phyloP scores from a whole-genome alignment of 2,113 vertebrate genomes.

The Takifugu flavidus region DNA sequence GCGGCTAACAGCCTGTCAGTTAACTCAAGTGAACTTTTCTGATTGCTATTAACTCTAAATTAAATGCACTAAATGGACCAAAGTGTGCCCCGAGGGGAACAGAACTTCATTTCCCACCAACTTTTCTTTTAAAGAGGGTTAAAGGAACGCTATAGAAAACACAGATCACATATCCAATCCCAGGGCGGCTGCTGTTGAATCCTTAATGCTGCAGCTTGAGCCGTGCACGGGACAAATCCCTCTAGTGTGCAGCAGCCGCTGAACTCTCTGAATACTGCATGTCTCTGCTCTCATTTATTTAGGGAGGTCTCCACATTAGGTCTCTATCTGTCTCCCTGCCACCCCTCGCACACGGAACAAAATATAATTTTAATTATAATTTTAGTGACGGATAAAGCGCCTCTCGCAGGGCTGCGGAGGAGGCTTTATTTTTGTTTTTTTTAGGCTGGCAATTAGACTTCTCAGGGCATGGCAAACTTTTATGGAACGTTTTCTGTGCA shows the following conservation, averaged over 20 bases:
- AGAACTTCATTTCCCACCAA: conserved; percentile 9
- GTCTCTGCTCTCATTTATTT: conserved; percentile 17
- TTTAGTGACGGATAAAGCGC: neutral
- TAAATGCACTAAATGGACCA: neutral
- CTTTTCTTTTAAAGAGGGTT: neutral
- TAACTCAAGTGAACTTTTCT: neutral
- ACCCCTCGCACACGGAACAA: neutral
- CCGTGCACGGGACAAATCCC: neutral
- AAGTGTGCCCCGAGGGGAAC: neutral
- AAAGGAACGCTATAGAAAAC: neutral
- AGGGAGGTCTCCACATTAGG: conserved; percentile 7
- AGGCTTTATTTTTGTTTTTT: neutral
- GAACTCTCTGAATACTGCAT: conserved; percentile 36
- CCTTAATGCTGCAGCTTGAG: conserved; percentile 11
- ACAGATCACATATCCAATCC: conserved; percentile 12
- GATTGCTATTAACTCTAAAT: neutral
- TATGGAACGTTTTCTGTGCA: neutral
- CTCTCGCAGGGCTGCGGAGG: neutral
- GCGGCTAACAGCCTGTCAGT: neutral
- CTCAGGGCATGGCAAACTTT: conserved; percentile 1
- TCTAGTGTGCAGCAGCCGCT: conserved; percentile 3
- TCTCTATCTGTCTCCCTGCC: conserved; percentile 7
- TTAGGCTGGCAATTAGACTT: conserved; percentile 1
- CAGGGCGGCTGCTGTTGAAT: conserved; percentile 16
- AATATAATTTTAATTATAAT: neutral